Conservation (phyloP, 2,888 invertebrate genomes). For the Tipula confusa region DNA sequence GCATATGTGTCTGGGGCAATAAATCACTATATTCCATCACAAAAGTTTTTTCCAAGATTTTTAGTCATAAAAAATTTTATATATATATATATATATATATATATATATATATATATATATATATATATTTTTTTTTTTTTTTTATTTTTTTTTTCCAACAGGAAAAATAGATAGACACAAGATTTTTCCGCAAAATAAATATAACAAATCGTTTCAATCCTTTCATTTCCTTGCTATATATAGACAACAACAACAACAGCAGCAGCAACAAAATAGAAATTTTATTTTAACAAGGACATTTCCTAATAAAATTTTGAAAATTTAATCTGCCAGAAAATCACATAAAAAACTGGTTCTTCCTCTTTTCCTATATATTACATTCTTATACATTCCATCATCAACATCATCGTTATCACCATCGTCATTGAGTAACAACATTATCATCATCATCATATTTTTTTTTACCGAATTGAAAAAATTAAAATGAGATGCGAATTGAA, state of each 20-base stretch:
- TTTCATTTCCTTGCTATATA: not conserved
- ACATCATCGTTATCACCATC: not conserved
- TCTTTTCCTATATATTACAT: not conserved
- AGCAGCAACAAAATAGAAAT: not conserved
- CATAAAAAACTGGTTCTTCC: not conserved
- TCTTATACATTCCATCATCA: slow-evolving; percentile 20
- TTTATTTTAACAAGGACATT: not conserved
- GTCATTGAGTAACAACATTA: not conserved
- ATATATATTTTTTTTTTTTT: too few species aligned
- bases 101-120: not conserved
- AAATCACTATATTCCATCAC: not conserved
- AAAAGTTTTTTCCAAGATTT: not conserved
- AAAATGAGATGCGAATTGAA: not conserved
- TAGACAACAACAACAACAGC: not conserved
- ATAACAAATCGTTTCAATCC: slow-evolving; percentile 25
- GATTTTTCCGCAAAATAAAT: slow-evolving; percentile 3
- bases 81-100: not conserved
- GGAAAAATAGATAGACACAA: not conserved
- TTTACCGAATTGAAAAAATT: not conserved
- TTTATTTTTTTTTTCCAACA: too few species aligned
- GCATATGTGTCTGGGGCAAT: not conserved
- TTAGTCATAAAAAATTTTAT: not conserved
- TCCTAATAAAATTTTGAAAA: slow-evolving; percentile 25
- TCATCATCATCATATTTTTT: too few species aligned
- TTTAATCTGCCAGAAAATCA: slow-evolving; percentile 25